A percentile compares a stretch with the other conserved stretches of the same genome.
Conservation (phyloP, 2,797 vertebrate genomes). For the Octomys mimax region DNA sequence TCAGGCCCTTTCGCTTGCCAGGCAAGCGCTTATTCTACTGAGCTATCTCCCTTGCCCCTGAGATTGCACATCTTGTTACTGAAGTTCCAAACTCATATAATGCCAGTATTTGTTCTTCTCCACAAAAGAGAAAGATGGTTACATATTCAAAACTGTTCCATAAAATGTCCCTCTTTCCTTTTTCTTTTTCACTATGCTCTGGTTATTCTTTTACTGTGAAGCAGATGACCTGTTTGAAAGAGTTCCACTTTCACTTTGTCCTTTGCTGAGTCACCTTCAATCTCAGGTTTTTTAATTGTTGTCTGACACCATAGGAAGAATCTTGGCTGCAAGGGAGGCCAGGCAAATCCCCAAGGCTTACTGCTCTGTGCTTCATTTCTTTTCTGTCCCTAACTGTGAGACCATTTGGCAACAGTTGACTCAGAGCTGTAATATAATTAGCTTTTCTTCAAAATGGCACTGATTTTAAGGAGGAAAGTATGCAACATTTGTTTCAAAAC, state of each 20-base stretch:
- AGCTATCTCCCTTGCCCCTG: no score
- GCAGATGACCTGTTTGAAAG: constrained; percentile 65
- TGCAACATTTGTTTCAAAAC: constrained; percentile 69
- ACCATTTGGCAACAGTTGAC: constrained; percentile 89
- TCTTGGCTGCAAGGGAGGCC: constrained; percentile 88
- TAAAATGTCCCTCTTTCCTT: not conserved
- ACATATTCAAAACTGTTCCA: not conserved
- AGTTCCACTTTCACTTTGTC: constrained; percentile 79
- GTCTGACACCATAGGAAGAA: constrained; percentile 84
- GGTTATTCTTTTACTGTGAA: not conserved
- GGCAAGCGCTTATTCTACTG: no score
- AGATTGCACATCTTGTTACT: not conserved
- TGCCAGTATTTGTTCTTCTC: not conserved
- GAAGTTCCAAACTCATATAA: not conserved
- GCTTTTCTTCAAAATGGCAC: constrained; percentile 85
- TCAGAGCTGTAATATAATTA: constrained; percentile 91
- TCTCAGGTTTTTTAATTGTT: constrained; percentile 85
- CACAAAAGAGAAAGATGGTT: not conserved
- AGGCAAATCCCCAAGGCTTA: constrained; percentile 90
- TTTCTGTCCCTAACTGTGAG: constrained; percentile 89
- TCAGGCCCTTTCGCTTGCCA: no score
- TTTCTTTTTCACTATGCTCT: not conserved
- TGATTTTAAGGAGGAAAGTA: constrained; percentile 65
- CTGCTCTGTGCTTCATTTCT: constrained; percentile 88
- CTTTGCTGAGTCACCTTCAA: constrained; percentile 88